phyloP scores from a whole-genome alignment of 2,888 invertebrate species.

The Synanthedon tipuliformis region DNA sequence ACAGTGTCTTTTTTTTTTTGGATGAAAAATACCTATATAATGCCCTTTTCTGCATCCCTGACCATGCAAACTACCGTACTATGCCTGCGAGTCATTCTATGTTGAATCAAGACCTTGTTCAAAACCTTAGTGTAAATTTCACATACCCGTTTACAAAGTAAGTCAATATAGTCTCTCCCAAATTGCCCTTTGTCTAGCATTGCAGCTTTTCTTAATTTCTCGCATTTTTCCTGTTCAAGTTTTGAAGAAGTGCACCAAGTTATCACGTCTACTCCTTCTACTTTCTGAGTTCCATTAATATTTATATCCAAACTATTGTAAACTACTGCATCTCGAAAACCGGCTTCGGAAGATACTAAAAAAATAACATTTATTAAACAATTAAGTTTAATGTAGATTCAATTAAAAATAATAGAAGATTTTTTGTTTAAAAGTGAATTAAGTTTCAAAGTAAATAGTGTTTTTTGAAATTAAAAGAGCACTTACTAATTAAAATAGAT shows the following conservation, averaged over 20 bases:
- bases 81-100: too few relatives aligned
- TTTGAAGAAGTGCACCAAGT: conserved; percentile 88
- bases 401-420: too few relatives aligned
- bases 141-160: conserved; percentile 76
- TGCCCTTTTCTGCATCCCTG: too few relatives aligned
- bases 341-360: background rate
- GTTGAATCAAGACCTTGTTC: too few relatives aligned
- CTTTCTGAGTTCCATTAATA: conserved; percentile 9
- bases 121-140: too few relatives aligned
- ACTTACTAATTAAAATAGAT: background rate
- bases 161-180: conserved; percentile 72
- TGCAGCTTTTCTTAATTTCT: conserved; percentile 77
- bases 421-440: too few relatives aligned
- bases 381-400: too few relatives aligned
- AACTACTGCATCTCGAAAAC: background rate
- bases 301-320: background rate
- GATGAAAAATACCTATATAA: too few relatives aligned
- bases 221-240: conserved; percentile 86
- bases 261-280: conserved; percentile 49
- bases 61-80: too few relatives aligned
- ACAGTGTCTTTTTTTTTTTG: too few relatives aligned
- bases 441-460: too few relatives aligned
- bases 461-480: background rate
- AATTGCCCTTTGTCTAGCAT: conserved; percentile 75
- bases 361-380: background rate